Base-by-base conservation (phyloP, 1,140 invertebrate species). In the Mya arenaria region DNA sequence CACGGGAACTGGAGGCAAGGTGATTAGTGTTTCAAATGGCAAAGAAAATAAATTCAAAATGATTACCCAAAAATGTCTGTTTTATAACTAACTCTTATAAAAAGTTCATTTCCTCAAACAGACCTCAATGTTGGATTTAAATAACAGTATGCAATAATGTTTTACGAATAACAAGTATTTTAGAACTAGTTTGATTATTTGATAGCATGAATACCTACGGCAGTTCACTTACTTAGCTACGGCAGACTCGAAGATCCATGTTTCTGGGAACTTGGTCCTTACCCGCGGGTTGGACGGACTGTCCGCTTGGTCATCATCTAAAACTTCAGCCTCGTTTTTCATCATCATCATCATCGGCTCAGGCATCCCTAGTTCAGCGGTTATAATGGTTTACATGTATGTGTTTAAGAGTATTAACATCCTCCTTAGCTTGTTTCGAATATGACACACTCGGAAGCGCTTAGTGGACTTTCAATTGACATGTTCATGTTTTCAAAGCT, bases 201-300 rank as follows among this genome's bases (percentile, higher is more conserved):
- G 10, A 10, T 44, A 44, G 19, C 41, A 44, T 44, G 19, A 44
- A 10, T 44, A 10, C 41, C 41, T 44, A 19, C 19, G 10, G 10
- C 19, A 44, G 10, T 44, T 44, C 41, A 44, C 74, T 88, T 90
- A 93, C 92, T 86, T 85, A 34, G 88, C 71, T 19, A 84, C 83
- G 4, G 72, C 37, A 71, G 87, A 88, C 37, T 85, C 84, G 91
- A 92, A 94, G 25, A 94, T 78, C 93, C 93, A 94, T 8, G 93
- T 93, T 89, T 94, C 93, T 1, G 93, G 92, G 69, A 93, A 94
- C 34, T 92, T 32, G 58, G 89, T 90, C 48, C 93, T 92, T 3
- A 95, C 89, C 23, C 91, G 85, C 30, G 56, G 55, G 0, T n/a
- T n/a, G 0, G 10, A 10, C 41, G 41, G 10, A 10, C 41, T 10